Evolutionary conservation across 2,888 invertebrate genomes (phyloP).

Genomic region (Cheilosia variabilis): DNA sequence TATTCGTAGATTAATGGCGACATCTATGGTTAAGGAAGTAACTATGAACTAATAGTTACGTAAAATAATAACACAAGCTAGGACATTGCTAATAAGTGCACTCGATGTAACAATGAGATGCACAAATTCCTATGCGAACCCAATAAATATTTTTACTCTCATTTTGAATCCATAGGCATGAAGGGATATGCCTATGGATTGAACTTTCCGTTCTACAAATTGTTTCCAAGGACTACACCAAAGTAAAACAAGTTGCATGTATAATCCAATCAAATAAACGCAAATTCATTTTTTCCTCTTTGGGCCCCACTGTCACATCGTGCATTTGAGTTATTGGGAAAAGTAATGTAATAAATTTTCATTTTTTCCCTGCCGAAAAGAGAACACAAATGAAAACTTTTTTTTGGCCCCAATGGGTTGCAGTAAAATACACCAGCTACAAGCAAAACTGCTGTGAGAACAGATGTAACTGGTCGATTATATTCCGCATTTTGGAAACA

Average conservation of each 20-base stretch:
- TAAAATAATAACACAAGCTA: too few relatives aligned
- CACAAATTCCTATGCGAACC: too few relatives aligned
- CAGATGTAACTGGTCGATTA: constrained; percentile 61
- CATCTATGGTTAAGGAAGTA: too few relatives aligned
- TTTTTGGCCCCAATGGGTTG: constrained; percentile 59
- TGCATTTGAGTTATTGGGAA: constrained; percentile 55
- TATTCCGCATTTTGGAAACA: constrained; percentile 57
- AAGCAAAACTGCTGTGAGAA: constrained; percentile 62
- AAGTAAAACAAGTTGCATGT: background rate
- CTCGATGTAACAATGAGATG: too few relatives aligned
- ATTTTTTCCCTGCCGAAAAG: background rate
- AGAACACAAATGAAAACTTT: constrained; percentile 8
- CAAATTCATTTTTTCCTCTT: background rate
- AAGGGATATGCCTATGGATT: too few relatives aligned
- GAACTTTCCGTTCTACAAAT: too few relatives aligned
- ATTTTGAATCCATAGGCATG: too few relatives aligned
- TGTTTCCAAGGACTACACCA: too few relatives aligned
- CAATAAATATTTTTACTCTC: too few relatives aligned
- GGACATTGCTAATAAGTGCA: too few relatives aligned
- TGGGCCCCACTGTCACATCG: constrained; percentile 32
- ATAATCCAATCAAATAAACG: background rate
- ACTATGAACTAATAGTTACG: too few relatives aligned
- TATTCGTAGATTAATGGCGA: too few relatives aligned
- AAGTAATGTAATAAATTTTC: constrained; percentile 54
- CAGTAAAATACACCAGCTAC: constrained; percentile 74